These are phyloP conservation scores for Zophobas morio DNA, from an alignment of 1,140 invertebrate species.

Conservation along the genomic window DNA sequence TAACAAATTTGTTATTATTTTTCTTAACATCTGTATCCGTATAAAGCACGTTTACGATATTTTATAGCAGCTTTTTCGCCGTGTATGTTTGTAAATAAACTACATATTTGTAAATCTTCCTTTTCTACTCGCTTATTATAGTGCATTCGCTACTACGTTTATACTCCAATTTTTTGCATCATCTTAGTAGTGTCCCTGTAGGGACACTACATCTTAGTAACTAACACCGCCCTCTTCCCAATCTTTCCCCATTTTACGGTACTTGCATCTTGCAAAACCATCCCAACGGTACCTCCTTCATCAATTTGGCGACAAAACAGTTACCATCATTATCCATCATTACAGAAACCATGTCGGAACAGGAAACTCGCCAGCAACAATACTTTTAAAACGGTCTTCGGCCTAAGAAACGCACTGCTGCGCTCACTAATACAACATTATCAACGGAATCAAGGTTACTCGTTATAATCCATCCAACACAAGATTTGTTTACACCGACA, in stretches of 20 bases:
- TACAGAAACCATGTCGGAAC: slow-evolving; percentile 27
- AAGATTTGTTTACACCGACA: neutral
- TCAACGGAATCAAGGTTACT: neutral
- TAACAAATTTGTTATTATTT: no score
- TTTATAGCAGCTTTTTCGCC: no score
- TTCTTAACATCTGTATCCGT: no score
- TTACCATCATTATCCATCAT: slow-evolving; percentile 22
- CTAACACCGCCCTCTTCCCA: no score
- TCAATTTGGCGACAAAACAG: slow-evolving; percentile 2
- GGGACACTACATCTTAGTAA: no score
- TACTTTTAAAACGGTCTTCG: slow-evolving; percentile 17
- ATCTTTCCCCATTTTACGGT: neutral
- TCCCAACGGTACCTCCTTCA: neutral
- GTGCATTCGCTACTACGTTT: no score
- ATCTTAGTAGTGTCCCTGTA: no score
- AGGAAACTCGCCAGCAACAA: slow-evolving; percentile 15
- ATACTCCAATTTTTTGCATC: no score
- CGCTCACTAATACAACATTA: neutral
- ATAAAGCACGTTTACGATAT: no score
- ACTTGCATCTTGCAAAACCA: slow-evolving; percentile 6
- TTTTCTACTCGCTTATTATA: no score
- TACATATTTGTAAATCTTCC: no score
- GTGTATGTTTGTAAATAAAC: no score
- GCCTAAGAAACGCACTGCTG: slow-evolving; percentile 9
- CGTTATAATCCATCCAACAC: neutral